Base-by-base conservation (phyloP, 2,888 invertebrate species). In the Leptinotarsa tumamoca region DNA sequence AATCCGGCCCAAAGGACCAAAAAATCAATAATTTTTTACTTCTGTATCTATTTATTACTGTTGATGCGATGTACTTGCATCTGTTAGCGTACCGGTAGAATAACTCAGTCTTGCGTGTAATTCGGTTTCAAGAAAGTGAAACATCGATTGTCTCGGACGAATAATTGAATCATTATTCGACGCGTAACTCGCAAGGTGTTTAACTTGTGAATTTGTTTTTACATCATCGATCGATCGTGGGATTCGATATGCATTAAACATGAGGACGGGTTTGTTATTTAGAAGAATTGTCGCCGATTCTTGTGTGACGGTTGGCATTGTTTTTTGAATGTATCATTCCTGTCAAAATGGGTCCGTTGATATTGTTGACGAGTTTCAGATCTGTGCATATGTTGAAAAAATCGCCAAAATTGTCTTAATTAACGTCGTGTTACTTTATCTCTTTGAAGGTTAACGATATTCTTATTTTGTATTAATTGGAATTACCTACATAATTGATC, bases 121-220 rank as follows among this genome's bases (percentile, higher is more conserved):
- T 63, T 63, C 63, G 63, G 43, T 63, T 63, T 63, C 63, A 63
- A 63, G 63, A 63, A 63, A 63, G 63, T 63, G 63, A 63, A 63
- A 63, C 63, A 63, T 63, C 63, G 43, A 63, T 63, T 63, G 63
- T 63, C 63, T 43, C 15, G 33, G 7, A 21, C 63, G 43, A 33
- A 14, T 63, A 27, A 63, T 63, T 63, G 43, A 63, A 33, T 63
- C 63, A 63, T 17, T 43, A 43, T 63, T 63, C 33, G 63, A 63
- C n/a, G 63, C 43, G 63, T 63, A 63, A 63, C 63, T 33, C 43
- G 63, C 43, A 33, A 63, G 63, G 63, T 63, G 63, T 63, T 63
- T 63, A 43, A 63, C 63, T 63, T n/a, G 43, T 63, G 63, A 63
- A 63, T 63, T 63, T 43, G 63, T 68, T 68, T 68, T 51, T 68